A percentile compares a stretch with the other conserved stretches of the same genome.
phyloP scores from a whole-genome alignment of 2,797 vertebrate genomes.

The Nyctalus aviator region DNA sequence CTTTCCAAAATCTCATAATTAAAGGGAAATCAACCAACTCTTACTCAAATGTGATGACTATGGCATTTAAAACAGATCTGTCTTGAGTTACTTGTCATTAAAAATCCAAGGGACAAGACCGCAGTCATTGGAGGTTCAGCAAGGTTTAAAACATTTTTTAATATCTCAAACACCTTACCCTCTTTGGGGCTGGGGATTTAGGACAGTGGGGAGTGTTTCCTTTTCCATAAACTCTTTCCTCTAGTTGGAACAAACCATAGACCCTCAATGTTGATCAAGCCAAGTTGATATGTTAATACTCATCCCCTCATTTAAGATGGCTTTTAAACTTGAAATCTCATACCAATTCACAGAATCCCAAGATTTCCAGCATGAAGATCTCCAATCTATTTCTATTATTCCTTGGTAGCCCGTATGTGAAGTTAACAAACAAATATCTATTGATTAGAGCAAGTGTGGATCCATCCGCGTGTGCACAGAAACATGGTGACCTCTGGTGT shows the following conservation, averaged over 20 bases:
- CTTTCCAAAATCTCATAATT: conserved; percentile 26
- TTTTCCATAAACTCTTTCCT: background rate
- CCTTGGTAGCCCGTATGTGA: background rate
- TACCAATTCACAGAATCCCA: background rate
- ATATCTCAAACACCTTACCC: background rate
- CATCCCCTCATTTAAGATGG: background rate
- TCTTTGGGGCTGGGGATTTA: background rate
- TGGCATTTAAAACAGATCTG: background rate
- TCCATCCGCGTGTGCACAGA: too few relatives aligned
- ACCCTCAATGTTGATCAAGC: background rate
- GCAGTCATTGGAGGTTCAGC: background rate
- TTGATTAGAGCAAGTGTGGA: background rate
- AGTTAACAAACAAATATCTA: background rate
- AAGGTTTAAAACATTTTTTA: background rate
- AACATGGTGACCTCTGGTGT: background rate
- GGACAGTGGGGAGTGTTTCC: background rate
- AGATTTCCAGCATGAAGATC: background rate
- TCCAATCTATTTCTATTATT: background rate
- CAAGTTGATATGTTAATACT: background rate
- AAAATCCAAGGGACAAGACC: background rate
- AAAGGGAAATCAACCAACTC: background rate
- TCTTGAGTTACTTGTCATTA: background rate
- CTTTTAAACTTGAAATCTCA: background rate
- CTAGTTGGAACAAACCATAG: background rate
- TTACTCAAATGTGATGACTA: background rate